Percentiles rank a stretch among this genome's conserved stretches.
Conservation (phyloP, 2,113 vertebrate species). For the Platanista minor region DNA sequence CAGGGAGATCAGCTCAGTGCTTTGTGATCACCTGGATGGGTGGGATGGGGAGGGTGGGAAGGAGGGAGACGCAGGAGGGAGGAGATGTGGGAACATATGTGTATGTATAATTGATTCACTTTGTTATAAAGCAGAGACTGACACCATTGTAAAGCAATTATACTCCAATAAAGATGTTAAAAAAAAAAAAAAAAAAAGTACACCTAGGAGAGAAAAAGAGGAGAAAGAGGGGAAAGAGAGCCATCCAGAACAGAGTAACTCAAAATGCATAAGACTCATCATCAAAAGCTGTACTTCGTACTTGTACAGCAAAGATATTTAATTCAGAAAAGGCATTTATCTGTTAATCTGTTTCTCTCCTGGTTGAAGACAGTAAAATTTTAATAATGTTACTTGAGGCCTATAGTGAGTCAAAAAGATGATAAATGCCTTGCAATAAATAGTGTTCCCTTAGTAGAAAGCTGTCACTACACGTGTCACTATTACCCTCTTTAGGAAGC, state of each 20-base stretch:
- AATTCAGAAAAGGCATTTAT: slow-evolving; percentile 17
- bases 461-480: neutral
- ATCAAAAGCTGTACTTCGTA: neutral
- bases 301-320: neutral
- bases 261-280: neutral
- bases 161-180: too few relatives aligned
- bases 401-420: neutral
- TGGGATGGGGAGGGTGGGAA: too few relatives aligned
- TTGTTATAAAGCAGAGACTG: too few relatives aligned
- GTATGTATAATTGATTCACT: too few relatives aligned
- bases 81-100: too few relatives aligned
- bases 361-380: neutral
- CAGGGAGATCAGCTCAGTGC: too few relatives aligned
- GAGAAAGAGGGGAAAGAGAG: neutral
- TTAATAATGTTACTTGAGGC: neutral
- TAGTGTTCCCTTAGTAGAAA: neutral
- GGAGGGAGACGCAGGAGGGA: too few relatives aligned
- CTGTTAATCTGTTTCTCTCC: neutral
- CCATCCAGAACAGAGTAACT: neutral
- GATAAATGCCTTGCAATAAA: slow-evolving; percentile 10
- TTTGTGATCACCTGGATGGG: too few relatives aligned
- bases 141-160: too few relatives aligned
- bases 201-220: neutral
- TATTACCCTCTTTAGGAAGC: neutral
- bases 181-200: too few relatives aligned